Evolutionary conservation across 2,797 vertebrate genomes (phyloP).

Genomic region (Sebastes oblongus): DNA sequence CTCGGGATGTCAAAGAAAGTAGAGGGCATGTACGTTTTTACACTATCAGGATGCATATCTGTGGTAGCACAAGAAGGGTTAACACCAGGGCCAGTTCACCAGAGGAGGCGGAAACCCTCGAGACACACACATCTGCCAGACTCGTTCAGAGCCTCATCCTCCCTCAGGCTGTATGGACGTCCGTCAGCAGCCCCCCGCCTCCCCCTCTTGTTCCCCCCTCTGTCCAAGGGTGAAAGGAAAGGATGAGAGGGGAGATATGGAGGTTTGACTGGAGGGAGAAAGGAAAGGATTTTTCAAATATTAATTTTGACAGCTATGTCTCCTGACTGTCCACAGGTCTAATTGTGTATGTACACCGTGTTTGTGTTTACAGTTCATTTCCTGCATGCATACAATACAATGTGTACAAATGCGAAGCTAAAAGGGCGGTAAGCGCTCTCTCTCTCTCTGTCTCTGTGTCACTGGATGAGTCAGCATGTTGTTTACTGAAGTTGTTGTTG

Average conservation of each 20-base stretch:
- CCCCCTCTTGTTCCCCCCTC: neutral
- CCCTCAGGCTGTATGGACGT: conserved; percentile 35
- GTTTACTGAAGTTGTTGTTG: conserved; percentile 74
- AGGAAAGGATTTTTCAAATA: conserved; percentile 19
- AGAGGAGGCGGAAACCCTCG: conserved; percentile 25
- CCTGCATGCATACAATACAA: neutral
- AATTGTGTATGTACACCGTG: neutral
- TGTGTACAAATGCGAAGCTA: conserved; percentile 21
- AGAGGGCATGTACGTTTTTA: neutral
- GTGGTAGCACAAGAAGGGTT: conserved; percentile 19
- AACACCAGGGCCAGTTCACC: conserved; percentile 28
- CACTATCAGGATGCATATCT: neutral
- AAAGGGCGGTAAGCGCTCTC: conserved; percentile 21
- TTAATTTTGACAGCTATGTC: conserved; percentile 10
- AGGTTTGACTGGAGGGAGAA: conserved; percentile 29
- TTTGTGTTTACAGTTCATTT: neutral
- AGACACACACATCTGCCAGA: conserved; percentile 63
- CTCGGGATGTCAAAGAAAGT: neutral
- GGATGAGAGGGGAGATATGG: conserved; percentile 27
- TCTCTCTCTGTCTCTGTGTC: conserved; percentile 39
- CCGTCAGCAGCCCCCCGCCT: conserved; percentile 25
- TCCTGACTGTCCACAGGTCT: neutral
- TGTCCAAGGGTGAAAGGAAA: conserved; percentile 30
- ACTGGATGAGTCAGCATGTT: conserved; percentile 74
- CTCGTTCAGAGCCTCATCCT: conserved; percentile 44